Evolutionary conservation across 1,140 invertebrate genomes (phyloP).

Genomic region (Anadara kagoshimensis): DNA sequence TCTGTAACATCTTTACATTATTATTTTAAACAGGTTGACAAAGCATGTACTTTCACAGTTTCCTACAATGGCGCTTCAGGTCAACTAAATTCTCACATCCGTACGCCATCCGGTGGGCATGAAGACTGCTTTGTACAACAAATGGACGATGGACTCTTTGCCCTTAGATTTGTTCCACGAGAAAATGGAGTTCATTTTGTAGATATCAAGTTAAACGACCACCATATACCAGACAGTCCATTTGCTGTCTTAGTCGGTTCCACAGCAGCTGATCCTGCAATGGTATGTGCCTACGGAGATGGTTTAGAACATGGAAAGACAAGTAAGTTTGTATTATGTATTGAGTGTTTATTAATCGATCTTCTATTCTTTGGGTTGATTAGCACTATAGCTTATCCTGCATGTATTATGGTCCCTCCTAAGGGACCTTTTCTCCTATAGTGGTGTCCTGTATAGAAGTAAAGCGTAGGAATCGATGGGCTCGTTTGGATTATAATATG

Average conservation of each 20-base stretch:
- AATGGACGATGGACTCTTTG: constrained; percentile 81
- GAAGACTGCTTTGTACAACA: constrained; percentile 97
- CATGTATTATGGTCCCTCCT: no score
- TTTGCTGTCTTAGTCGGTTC: constrained; percentile 95
- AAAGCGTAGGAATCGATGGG: no score
- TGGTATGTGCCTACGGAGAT: constrained; percentile 69
- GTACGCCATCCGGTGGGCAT: constrained; percentile 91
- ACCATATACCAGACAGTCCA: constrained; percentile 95
- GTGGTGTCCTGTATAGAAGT: no score
- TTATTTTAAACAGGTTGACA: constrained; percentile 73
- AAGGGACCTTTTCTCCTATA: no score
- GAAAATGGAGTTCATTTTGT: constrained; percentile 98
- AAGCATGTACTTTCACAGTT: constrained; percentile 94
- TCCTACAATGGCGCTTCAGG: constrained; percentile 95
- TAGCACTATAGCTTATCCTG: no score
- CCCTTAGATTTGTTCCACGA: constrained; percentile 92
- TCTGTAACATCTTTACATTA: neutral
- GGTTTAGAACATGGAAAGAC: constrained; percentile 66
- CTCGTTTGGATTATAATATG: no score
- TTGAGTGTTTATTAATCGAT: no score
- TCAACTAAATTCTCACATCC: constrained; percentile 85
- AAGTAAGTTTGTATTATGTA: no score
- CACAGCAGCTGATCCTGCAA: constrained; percentile 81
- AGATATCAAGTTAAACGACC: constrained; percentile 95
- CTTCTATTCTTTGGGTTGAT: no score